Evolutionary conservation across 1,140 invertebrate species (phyloP).

Genomic region (Brachionus manjavacas): DNA sequence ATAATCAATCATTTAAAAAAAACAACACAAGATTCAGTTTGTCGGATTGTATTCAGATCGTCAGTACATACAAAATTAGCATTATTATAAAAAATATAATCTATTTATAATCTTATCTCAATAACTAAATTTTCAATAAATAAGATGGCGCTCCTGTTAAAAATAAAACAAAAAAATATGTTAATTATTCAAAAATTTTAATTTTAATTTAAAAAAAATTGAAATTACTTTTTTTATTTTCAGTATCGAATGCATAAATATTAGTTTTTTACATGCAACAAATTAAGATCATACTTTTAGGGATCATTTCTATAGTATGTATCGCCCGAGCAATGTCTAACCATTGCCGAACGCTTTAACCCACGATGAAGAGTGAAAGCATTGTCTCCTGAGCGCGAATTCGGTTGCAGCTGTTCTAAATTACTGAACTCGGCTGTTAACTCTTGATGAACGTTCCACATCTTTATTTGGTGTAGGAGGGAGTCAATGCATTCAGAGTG

Average conservation of each 20-base stretch:
- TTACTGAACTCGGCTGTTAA: neutral
- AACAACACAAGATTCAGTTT: too few species aligned
- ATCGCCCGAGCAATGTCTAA: conserved; percentile 36
- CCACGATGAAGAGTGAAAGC: conserved; percentile 32
- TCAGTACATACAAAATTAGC: too few species aligned
- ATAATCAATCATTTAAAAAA: too few species aligned
- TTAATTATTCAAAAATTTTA: neutral
- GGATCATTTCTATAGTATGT: conserved; percentile 38
- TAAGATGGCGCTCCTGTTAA: neutral
- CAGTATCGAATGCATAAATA: neutral
- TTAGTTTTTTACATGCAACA: neutral
- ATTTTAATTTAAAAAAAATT: neutral
- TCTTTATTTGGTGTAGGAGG: neutral
- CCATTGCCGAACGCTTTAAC: conserved; percentile 35
- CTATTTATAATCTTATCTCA: too few species aligned
- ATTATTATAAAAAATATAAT: too few species aligned
- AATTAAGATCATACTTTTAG: conserved; percentile 38
- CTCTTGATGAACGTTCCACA: conserved; percentile 25
- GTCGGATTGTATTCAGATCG: too few species aligned
- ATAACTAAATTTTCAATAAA: neutral
- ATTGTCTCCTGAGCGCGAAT: conserved; percentile 20
- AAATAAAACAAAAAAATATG: neutral
- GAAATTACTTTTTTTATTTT: neutral
- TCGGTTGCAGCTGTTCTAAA: conserved; percentile 1
- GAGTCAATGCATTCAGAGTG: conserved; percentile 28